phyloP scores from a whole-genome alignment of 2,888 invertebrate genomes.

The Theretra japonica region DNA sequence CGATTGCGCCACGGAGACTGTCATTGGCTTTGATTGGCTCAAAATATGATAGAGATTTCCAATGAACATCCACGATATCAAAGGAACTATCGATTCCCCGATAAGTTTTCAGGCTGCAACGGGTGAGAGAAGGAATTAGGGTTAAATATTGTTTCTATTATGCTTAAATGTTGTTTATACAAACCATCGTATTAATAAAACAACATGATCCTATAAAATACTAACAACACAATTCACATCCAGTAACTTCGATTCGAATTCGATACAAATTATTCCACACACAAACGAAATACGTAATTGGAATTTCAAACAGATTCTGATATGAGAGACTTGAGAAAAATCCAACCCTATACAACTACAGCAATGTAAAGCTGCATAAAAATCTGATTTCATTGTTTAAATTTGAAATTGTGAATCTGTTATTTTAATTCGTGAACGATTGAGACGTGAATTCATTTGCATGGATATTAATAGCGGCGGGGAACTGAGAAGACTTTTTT shows the following conservation, averaged over 20 bases:
- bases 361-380: neutral
- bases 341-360: neutral
- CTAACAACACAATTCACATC: neutral
- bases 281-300: constrained; percentile 17
- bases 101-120: no score
- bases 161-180: no score
- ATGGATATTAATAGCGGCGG: constrained; percentile 7
- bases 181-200: no score
- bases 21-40: no score
- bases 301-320: constrained; percentile 24
- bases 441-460: constrained; percentile 23
- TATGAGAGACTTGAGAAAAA: neutral
- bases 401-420: constrained; percentile 20
- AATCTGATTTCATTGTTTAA: constrained; percentile 12
- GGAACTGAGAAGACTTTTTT: neutral
- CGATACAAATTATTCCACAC: constrained; percentile 17
- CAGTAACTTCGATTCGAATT: neutral
- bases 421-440: constrained; percentile 18
- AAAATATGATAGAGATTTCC: no score
- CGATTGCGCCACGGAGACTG: no score
- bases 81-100: no score
- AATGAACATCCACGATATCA: no score
- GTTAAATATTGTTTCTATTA: no score
- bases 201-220: no score
- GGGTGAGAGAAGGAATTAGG: no score